These are phyloP conservation scores for Chrysochloris asiatica DNA, from an alignment of 2,113 vertebrate species.

Conservation along the genomic window DNA sequence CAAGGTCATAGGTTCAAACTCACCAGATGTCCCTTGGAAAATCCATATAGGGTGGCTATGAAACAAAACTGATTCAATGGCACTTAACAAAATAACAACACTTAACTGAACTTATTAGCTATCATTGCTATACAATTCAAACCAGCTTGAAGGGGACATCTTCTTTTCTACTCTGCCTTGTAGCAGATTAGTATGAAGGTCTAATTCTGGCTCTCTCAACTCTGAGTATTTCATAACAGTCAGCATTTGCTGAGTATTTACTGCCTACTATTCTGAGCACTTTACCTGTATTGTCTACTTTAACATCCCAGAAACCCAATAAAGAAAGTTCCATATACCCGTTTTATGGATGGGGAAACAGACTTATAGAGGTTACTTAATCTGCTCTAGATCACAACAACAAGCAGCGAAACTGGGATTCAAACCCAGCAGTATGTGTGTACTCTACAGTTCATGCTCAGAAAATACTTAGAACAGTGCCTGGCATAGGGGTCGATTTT, in stretches of 20 bases:
- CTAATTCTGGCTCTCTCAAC: not conserved
- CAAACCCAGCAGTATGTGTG: not conserved
- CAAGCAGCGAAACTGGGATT: not conserved
- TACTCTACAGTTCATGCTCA: not conserved
- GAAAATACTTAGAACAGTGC: not conserved
- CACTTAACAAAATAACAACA: no score
- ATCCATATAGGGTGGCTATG: no score
- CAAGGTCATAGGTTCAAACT: no score
- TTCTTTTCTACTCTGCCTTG: not conserved
- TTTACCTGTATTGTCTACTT: not conserved
- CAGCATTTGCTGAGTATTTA: not conserved
- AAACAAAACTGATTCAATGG: no score
- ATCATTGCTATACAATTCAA: not conserved
- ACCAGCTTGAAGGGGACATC: not conserved
- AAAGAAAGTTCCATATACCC: not conserved
- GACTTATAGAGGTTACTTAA: not conserved
- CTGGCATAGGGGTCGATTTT: rapidly evolving
- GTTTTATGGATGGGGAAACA: not conserved
- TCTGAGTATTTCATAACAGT: not conserved
- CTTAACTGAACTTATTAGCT: not conserved
- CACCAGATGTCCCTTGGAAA: no score
- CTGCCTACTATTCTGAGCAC: not conserved
- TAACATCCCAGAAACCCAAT: not conserved
- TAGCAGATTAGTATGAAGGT: not conserved
- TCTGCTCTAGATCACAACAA: not conserved